Base-by-base conservation (phyloP, 1,140 invertebrate species). In the Marisa cornuarietis region DNA sequence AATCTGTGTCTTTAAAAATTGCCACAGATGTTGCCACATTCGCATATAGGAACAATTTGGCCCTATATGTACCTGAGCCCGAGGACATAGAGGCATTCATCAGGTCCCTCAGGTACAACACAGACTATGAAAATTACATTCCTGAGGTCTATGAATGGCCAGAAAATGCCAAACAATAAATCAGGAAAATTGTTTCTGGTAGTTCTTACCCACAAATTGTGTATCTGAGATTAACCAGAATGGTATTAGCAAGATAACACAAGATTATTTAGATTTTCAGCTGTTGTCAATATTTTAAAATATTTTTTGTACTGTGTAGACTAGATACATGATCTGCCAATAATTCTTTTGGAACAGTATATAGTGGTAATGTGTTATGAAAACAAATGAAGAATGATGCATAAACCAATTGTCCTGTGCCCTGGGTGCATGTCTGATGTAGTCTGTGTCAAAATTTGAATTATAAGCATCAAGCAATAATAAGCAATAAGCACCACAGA, bases 1-100 rank as follows among this genome's bases (percentile, higher is more conserved):
- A 94, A 80, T 94, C 95, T 72, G 96, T 97, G 76, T 99, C 98
- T 0, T 86, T 97, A 4, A 93, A 94, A 82, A 98, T 99, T 85
- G 98, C 98, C 11, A 93, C 93, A 8, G 93, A 94, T 84, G 92
- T 99, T 79, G 95, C 96, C 54, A 94, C 97, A 82, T 95, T 96
- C 90, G 95, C 96, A 20, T 99, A 98, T 87, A 92, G 93, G 88
- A 94, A 91, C 49, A 89, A 88, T 18, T 85, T 91, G 51, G 93
- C 93, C 9, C 89, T 88, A n/a, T 84, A 87, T n/a, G 91, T 92
- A 83, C 93, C 93, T 0, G 87, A 93, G 84, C 93, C 93, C 0
- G 83, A 87, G n/a, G 91, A 94, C 84, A 92, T 92, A 80, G 88
- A 90, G 79, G 75, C 81, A 63, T 93, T 92, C 83, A 91, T 94